Base-by-base conservation (phyloP, 2,797 vertebrate genomes). In the Emys orbicularis region DNA sequence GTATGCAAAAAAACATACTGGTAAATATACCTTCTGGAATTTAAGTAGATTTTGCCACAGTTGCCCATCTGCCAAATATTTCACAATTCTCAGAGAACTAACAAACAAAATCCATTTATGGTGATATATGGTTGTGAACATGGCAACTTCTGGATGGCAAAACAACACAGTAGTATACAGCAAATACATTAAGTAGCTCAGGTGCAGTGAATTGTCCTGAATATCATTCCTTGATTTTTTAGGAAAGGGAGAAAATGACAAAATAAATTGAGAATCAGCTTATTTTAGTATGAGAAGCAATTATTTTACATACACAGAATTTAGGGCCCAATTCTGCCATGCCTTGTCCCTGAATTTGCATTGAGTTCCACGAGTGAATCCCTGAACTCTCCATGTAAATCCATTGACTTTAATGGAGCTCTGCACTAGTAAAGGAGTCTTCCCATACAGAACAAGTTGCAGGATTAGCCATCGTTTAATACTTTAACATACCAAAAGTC, bases 361-460 rank as follows among this genome's bases (percentile, higher is more conserved):
- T 86, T 0, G 0, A 9, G 41, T 0, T 29, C 5, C 8, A 23
- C 3, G 1, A 15, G 8, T 85, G 12, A 3, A 0, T 25, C 79
- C 11, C 3, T 65, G 19, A 72, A 41, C n/a, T 37, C 37, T 44
- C 19, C 19, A 41, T 41, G 10, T 50, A 37, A 86, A 5, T n/a
- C 37, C 23, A 15, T 12, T n/a, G 29, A 81, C 1, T 65, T 79
- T 4, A 59, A 25, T 3, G 54, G 61, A 86, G 59, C 5, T 79
- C 87, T 59, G 49, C 84, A 21, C 2, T n/a, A 5, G 18, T 49
- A 37, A 29, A 92, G 52, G 84, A 52, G 53, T 7, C 4, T 57
- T 59, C 34, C 2, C 11, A 21, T 4, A 2, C 6, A 96, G 8
- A 91, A 82, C 5, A 74, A 2, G 2, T 5, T 52, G 54, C 1